A percentile compares a stretch with the other conserved stretches of the same genome.
phyloP scores from a whole-genome alignment of 2,797 vertebrate species.

The Anguilla marmorata region DNA sequence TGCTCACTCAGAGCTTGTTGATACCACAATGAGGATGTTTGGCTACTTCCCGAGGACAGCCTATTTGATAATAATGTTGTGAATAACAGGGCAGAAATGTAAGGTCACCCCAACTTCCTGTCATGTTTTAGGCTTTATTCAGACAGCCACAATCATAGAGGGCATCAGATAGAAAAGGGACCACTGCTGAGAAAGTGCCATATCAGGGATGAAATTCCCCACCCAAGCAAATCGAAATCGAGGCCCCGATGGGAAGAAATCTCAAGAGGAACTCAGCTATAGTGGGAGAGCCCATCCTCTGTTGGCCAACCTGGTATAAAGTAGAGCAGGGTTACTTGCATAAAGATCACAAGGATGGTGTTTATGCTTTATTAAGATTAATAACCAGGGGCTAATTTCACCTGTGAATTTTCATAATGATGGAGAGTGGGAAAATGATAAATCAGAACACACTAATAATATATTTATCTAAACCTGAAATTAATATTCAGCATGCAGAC shows the following conservation, averaged over 20 bases:
- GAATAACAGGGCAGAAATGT: neutral
- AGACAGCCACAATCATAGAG: neutral
- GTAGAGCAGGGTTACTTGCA: neutral
- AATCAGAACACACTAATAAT: no score
- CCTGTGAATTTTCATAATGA: no score
- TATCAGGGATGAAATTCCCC: neutral
- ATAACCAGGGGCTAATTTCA: no score
- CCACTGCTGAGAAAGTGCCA: neutral
- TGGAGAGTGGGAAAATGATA: no score
- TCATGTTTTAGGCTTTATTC: neutral
- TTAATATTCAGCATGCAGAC: no score
- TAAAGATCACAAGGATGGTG: no score
- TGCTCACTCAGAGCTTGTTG: neutral
- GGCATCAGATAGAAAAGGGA: neutral
- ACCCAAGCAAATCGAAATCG: neutral
- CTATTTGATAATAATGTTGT: neutral
- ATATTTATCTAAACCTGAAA: no score
- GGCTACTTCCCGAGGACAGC: neutral
- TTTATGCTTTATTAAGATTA: no score
- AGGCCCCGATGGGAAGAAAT: no score
- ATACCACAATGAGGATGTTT: slow-evolving; percentile 20
- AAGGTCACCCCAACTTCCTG: neutral
- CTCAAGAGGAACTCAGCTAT: no score
- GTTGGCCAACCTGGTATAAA: no score
- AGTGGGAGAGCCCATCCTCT: no score